These are phyloP conservation scores for Trichoplax adhaerens DNA, from an alignment of 37 sponge, comb jelly and placozoan genomes.

Conservation along the genomic window DNA sequence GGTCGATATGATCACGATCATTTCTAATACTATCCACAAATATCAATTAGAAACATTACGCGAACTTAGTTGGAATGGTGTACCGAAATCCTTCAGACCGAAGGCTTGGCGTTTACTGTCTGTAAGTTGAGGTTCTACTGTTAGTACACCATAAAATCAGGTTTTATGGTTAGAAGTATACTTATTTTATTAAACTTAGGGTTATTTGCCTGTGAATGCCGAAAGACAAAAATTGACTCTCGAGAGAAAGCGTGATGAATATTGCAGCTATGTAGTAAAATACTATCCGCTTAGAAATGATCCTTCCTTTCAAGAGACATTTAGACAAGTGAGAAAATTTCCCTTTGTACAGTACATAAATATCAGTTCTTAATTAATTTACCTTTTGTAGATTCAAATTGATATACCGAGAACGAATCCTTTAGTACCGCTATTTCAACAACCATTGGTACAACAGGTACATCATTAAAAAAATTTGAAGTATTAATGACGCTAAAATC, in stretches of 20 bases:
- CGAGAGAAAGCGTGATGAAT: slow-evolving; percentile 73
- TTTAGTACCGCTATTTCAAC: slow-evolving; percentile 52
- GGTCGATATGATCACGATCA: too few species aligned
- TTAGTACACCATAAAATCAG: neutral
- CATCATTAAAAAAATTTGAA: slow-evolving; percentile 1
- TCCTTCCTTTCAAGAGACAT: slow-evolving; percentile 33
- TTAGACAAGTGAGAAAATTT: slow-evolving; percentile 40
- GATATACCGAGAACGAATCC: slow-evolving; percentile 93
- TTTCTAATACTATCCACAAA: too few species aligned
- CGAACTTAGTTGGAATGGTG: slow-evolving; percentile 70
- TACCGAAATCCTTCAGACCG: slow-evolving; percentile 53
- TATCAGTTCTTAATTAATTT: neutral
- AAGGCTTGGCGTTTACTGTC: slow-evolving; percentile 81
- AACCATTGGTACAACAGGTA: slow-evolving; percentile 66
- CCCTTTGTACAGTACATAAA: neutral
- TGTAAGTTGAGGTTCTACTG: slow-evolving; percentile 16
- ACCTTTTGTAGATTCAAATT: slow-evolving; percentile 60
- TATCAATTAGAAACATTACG: slow-evolving; percentile 26
- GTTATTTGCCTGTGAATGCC: slow-evolving; percentile 86
- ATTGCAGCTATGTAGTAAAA: slow-evolving; percentile 60
- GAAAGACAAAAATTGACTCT: slow-evolving; percentile 73
- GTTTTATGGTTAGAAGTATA: neutral
- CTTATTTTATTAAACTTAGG: slow-evolving; percentile 3
- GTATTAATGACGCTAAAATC: neutral
- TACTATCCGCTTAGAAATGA: slow-evolving; percentile 72